A percentile compares a stretch with the other conserved stretches of the same genome.
Conservation (phyloP, 2,888 invertebrate genomes). For the Caenorhabditis japonica region DNA sequence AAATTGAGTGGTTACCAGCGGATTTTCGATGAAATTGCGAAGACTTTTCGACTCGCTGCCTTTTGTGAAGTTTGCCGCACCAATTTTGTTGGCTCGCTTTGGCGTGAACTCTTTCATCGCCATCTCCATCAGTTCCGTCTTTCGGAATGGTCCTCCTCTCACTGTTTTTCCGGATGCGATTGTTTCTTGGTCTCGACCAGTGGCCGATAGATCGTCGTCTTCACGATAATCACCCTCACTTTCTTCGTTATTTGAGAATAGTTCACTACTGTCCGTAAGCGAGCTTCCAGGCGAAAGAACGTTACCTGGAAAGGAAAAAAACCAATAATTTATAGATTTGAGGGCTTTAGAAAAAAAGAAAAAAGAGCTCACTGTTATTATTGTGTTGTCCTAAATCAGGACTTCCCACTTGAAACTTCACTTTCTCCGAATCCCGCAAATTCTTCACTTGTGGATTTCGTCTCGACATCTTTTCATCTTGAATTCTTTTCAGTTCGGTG, state of each 20-base stretch:
- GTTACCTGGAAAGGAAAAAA: slow-evolving; percentile 11
- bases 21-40: slow-evolving; percentile 39
- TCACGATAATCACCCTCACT: slow-evolving; percentile 12
- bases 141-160: slow-evolving; percentile 6
- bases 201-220: not conserved
- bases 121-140: slow-evolving; percentile 24
- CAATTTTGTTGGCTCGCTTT: slow-evolving; percentile 33
- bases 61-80: slow-evolving; percentile 17
- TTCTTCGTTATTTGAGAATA: slow-evolving; percentile 32
- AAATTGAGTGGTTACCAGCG: slow-evolving; percentile 70
- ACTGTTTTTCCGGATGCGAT: slow-evolving; percentile 23
- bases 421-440: slow-evolving; percentile 22
- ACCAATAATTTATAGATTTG: not conserved
- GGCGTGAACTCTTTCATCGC: slow-evolving; percentile 51
- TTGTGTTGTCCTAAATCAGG: slow-evolving; percentile 19
- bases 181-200: slow-evolving; percentile 8
- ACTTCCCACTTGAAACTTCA: slow-evolving; percentile 48
- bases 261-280: slow-evolving; percentile 23
- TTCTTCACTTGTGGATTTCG: slow-evolving; percentile 6
- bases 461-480: slow-evolving; percentile 6
- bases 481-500: slow-evolving; percentile 20
- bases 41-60: slow-evolving; percentile 43
- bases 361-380: not conserved
- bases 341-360: too few species aligned
- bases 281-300: slow-evolving; percentile 28